phyloP scores from a whole-genome alignment of 2,113 vertebrate species.

The Ptychochromis oligacanthus region DNA sequence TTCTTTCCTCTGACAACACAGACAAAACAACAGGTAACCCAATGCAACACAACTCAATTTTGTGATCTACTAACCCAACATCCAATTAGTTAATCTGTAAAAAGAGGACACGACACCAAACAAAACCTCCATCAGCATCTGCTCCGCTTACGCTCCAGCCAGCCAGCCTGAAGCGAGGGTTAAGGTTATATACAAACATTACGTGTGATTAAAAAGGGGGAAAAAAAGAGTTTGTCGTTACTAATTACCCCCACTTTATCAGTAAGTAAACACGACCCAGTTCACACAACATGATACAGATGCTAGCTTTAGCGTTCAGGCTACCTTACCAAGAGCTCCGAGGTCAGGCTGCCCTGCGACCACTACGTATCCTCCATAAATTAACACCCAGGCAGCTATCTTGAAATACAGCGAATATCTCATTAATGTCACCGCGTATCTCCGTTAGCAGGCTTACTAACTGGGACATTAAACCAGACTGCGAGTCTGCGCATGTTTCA shows the following conservation, averaged over 20 bases:
- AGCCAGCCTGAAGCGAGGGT: neutral
- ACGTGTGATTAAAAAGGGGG: no score
- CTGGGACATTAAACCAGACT: neutral
- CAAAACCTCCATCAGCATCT: neutral
- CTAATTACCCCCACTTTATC: neutral
- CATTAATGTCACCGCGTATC: neutral
- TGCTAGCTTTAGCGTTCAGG: conserved; percentile 31
- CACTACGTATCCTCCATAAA: neutral
- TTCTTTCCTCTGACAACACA: neutral
- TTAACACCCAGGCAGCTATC: neutral
- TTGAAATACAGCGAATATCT: neutral
- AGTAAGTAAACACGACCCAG: neutral
- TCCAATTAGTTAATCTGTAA: neutral
- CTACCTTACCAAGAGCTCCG: conserved; percentile 63
- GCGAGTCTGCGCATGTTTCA: conserved; percentile 40
- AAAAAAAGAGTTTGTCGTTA: neutral
- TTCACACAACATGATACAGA: neutral
- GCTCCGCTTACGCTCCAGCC: neutral
- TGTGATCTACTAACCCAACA: conserved; percentile 6
- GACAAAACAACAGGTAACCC: neutral
- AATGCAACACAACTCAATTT: neutral
- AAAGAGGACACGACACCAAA: neutral
- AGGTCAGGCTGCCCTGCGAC: conserved; percentile 6
- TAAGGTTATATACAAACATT: neutral
- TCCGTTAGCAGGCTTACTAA: neutral